These are phyloP conservation scores for Pygmarrhopalites habei DNA, from an alignment of 1,140 invertebrate species.

Conservation along the genomic window DNA sequence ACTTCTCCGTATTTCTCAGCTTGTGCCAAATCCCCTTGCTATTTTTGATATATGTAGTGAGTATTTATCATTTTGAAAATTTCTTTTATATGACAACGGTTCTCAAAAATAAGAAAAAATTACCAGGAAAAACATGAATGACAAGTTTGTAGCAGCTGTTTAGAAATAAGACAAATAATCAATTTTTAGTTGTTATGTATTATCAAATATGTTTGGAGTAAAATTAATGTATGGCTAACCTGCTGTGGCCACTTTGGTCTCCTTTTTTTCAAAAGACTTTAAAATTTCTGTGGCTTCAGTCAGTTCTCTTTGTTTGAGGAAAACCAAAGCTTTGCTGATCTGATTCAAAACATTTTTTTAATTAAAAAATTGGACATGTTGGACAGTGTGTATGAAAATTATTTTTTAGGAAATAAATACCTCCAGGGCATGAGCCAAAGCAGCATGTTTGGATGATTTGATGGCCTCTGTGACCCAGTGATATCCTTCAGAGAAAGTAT, in stretches of 20 bases:
- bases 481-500: conserved; percentile 65
- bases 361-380: conserved; percentile 8
- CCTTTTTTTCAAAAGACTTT: conserved; percentile 80
- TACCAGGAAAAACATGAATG: conserved; percentile 81
- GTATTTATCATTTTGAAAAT: not conserved
- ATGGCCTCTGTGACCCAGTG: conserved; percentile 46
- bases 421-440: conserved; percentile 36
- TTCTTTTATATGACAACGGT: not conserved
- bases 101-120: conserved; percentile 28
- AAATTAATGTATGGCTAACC: no score
- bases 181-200: no score
- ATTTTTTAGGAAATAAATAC: conserved; percentile 3
- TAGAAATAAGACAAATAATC: no score
- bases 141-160: conserved; percentile 84
- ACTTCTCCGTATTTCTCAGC: conserved; percentile 72
- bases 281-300: conserved; percentile 74
- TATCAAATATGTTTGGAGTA: no score
- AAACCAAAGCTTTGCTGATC: conserved; percentile 88
- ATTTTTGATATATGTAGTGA: no score
- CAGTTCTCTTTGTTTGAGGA: conserved; percentile 75
- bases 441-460: conserved; percentile 33
- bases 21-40: conserved; percentile 77
- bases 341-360: not conserved
- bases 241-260: conserved; percentile 73
- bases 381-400: not conserved